Evolutionary conservation across 2,797 vertebrate genomes (phyloP), one percentile per base, ranked within the genome.

Genomic region (Eidolon dupreanum): DNA sequence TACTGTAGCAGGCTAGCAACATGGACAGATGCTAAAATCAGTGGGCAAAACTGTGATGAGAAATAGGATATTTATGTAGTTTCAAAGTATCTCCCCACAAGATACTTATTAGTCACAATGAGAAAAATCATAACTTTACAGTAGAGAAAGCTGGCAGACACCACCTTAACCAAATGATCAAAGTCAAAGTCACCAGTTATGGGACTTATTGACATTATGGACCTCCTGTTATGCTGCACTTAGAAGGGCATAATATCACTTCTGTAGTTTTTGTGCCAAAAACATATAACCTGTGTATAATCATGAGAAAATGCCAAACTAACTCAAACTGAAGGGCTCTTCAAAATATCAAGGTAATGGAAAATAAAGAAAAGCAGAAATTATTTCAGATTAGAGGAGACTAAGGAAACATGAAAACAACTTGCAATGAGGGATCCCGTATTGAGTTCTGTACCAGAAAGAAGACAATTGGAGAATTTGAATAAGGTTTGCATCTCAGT

Each of bases 291-390:
- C 28, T 87, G 61, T 83, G 24, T 75, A 20, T 28, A 85, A 71
- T 94, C 59, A 41, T 8, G 28, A 71, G 59, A 66, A 66, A 59
- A 66, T 41, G 24, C 77, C 55, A 88, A 70, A 88, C 73, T 33
- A 70, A 51, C 43, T 91, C 53, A 66, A 46, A 66, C 5, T 11
- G 19, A 90, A 81, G 22, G 20, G 33, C 31, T 88, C 41, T 83
- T 81, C 9, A 38, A 77, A 88, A 93, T 85, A 43, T 2, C 13
- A 88, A 92, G 41, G 49, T 88, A 43, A 74, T 41, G 31, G 55
- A 88, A 94, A 92, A 87, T 77, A 82, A 94, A 88, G 53, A 71
- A 95, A 94, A 68, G 57, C 24, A 88, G 26, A 24, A 86, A 73
- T 77, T 22, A 12, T 68, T 55, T 71, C 59, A 53, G 16, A 57